Base-by-base conservation (phyloP, 2,888 invertebrate genomes). In the Minunthozetes semirufus region DNA sequence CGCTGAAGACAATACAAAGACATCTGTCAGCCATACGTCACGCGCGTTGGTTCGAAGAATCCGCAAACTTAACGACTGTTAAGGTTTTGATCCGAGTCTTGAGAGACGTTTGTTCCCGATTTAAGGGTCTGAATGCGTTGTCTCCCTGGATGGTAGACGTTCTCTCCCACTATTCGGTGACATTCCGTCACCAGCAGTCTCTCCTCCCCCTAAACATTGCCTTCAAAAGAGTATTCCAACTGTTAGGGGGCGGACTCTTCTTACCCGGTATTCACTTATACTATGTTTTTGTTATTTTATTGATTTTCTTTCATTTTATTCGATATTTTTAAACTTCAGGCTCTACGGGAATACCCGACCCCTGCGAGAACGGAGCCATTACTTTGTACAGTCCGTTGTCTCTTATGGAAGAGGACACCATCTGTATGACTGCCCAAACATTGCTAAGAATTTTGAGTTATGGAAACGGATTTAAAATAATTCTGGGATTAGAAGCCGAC, bases 101-200 rank as follows among this genome's bases (percentile, higher is more conserved):
- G n/a, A 88, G 95, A 77, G 98, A 98, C 85, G 87, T 98, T 80
- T 89, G 92, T 80, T 88, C 88, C 73, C 88, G 98, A 19, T 97
- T 94, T 85, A 88, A 91, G 77, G 96, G 96, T 0, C 88, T 98
- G 76, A 88, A 92, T 77, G 91, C 94, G 0, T 86, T 99, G 11
- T 93, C 93, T 0, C 93, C 96, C 0, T 99, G 98, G 98, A 93
- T 96, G 89, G 85, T 98, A 48, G 97, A 98, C 85, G 87, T 98
- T 59, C 86, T 98, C 80, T 94, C 95, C 0, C 96, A 98, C 84
- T 93, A 95, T 85, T 91, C 94, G 76, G 93, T 97, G 79, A 93
- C 96, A 91, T 95, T 94, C 83, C 96, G 95, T 84, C 94, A 95
- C 0, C 90, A 91, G 75, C 85, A 96, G 17, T 94, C 95, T 84